Percentiles rank a stretch among this genome's conserved stretches.
Evolutionary conservation across 2,888 invertebrate genomes (phyloP).

Genomic region (Aethes cnicana): DNA sequence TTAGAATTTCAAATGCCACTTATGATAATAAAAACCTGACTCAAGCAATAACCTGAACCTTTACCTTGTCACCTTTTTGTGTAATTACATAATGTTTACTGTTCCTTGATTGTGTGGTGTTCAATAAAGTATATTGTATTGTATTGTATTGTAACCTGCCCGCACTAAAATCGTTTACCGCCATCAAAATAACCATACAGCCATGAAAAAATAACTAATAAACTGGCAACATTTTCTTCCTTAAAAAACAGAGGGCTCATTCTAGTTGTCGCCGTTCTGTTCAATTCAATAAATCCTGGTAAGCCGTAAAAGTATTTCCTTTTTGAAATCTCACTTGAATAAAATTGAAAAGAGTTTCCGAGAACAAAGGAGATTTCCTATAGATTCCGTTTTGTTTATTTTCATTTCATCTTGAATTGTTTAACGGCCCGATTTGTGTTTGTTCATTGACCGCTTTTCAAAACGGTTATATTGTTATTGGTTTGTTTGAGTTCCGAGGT

Average conservation of each 20-base stretch:
- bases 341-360: constrained; percentile 25
- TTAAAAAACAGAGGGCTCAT: constrained; percentile 26
- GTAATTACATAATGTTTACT: too few relatives aligned
- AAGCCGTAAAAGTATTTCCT: constrained; percentile 26
- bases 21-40: too few relatives aligned
- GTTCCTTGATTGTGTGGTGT: too few relatives aligned
- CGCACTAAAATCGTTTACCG: constrained; percentile 7
- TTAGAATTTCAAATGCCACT: too few relatives aligned
- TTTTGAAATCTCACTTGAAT: constrained; percentile 25
- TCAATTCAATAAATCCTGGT: constrained; percentile 23
- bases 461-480: constrained; percentile 12
- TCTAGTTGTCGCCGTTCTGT: constrained; percentile 25
- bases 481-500: neutral
- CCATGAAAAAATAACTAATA: constrained; percentile 14
- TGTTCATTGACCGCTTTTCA: constrained; percentile 13
- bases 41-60: too few relatives aligned
- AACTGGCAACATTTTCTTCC: constrained; percentile 9
- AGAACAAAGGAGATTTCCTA: constrained; percentile 11
- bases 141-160: neutral
- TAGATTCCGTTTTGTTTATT: constrained; percentile 16
- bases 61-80: too few relatives aligned
- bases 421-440: constrained; percentile 15
- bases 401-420: constrained; percentile 18
- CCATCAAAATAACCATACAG: constrained; percentile 10
- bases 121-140: too few relatives aligned